These are phyloP conservation scores for Lepeophtheirus salmonis DNA, from an alignment of 1,140 invertebrate genomes.

Conservation along the genomic window DNA sequence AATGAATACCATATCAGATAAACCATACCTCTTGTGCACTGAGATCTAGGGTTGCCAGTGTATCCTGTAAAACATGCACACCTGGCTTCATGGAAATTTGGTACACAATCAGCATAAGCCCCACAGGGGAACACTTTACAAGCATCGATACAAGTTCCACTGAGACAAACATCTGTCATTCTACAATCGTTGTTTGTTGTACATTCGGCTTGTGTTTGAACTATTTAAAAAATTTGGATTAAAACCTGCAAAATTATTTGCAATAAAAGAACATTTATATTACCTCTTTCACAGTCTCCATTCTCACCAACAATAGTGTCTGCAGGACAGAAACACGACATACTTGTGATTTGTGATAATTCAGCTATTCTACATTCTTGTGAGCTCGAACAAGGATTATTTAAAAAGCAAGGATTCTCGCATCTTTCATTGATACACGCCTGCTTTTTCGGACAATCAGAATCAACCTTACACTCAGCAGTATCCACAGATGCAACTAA, in stretches of 20 bases:
- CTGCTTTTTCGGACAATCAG: constrained; percentile 59
- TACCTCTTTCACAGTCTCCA: constrained; percentile 43
- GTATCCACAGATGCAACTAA: constrained; percentile 4
- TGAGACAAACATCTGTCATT: constrained; percentile 41
- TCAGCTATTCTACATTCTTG: constrained; percentile 57
- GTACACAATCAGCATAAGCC: constrained; percentile 37
- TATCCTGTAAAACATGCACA: constrained; percentile 23
- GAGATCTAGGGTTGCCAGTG: constrained; percentile 24
- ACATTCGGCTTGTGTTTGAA: constrained; percentile 37
- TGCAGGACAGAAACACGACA: constrained; percentile 61
- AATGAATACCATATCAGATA: no score
- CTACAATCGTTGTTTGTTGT: constrained; percentile 51
- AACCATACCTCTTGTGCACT: constrained; percentile 25
- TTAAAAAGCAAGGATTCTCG: constrained; percentile 41
- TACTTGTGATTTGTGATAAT: constrained; percentile 57
- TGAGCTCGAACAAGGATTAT: constrained; percentile 56
- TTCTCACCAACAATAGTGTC: constrained; percentile 43
- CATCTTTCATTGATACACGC: neutral
- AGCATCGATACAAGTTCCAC: constrained; percentile 41
- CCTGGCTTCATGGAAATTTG: constrained; percentile 20
- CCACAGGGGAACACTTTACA: constrained; percentile 36
- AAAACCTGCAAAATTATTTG: neutral
- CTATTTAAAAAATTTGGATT: neutral
- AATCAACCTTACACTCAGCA: constrained; percentile 55
- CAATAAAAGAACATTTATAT: neutral